These are phyloP conservation scores for Cecidostiba fungosa DNA, from an alignment of 2,888 invertebrate species.

Conservation along the genomic window DNA sequence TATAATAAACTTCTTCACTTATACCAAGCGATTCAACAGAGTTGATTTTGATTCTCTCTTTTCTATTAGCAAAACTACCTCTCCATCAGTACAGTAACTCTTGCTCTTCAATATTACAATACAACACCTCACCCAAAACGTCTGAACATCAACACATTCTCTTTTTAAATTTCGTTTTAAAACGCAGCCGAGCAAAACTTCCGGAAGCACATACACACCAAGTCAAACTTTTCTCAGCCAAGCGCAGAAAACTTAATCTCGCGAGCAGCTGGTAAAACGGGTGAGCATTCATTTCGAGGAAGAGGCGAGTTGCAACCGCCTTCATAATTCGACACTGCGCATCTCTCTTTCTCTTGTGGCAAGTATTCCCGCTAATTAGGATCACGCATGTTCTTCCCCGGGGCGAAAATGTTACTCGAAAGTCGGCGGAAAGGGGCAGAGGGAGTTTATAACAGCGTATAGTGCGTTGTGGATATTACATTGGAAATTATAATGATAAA, in stretches of 20 bases:
- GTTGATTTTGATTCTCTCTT: too few relatives aligned
- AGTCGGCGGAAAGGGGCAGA: constrained; percentile 52
- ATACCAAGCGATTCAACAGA: not conserved
- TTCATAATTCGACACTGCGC: constrained; percentile 53
- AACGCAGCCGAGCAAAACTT: not conserved
- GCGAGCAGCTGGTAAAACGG: constrained; percentile 22
- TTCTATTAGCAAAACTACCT: too few relatives aligned
- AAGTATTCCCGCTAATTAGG: constrained; percentile 76
- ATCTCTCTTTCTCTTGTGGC: constrained; percentile 52
- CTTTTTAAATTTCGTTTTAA: not conserved
- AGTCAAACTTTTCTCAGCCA: not conserved
- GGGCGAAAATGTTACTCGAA: constrained; percentile 56
- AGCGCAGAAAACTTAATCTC: constrained; percentile 22
- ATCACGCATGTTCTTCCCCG: constrained; percentile 77
- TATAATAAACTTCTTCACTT: too few relatives aligned
- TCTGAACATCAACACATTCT: not conserved
- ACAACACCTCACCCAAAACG: too few relatives aligned
- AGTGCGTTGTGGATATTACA: constrained; percentile 37
- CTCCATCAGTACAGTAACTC: too few relatives aligned
- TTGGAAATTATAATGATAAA: constrained; percentile 58
- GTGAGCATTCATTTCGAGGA: constrained; percentile 43
- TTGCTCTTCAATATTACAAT: too few relatives aligned
- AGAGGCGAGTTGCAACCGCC: constrained; percentile 46
- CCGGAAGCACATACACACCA: too few relatives aligned
- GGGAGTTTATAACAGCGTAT: not conserved